Evolutionary conservation across 2,797 vertebrate species (phyloP).

Genomic region (Notamacropus eugenii): DNA sequence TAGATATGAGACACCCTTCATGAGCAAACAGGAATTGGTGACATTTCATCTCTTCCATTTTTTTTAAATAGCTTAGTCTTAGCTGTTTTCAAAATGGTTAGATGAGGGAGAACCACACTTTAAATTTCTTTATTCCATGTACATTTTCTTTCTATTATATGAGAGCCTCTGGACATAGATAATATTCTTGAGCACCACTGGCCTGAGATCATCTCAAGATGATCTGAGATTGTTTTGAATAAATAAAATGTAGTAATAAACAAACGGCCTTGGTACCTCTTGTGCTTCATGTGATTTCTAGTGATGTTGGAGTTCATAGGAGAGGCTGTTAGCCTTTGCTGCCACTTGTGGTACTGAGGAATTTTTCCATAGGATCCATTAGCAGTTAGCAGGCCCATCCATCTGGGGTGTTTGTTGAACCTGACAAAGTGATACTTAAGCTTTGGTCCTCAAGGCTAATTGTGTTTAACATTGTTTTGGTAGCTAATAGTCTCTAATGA

Average conservation of each 20-base stretch:
- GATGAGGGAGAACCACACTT: neutral
- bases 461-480: slow-evolving; percentile 49
- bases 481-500: slow-evolving; percentile 30
- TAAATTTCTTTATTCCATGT: neutral
- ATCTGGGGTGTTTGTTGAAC: neutral
- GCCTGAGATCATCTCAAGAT: neutral
- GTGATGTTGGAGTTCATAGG: neutral
- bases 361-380: neutral
- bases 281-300: neutral
- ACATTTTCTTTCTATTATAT: neutral
- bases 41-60: neutral
- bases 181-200: neutral
- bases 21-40: neutral
- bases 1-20: neutral
- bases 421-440: neutral
- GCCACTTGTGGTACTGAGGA: neutral
- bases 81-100: neutral
- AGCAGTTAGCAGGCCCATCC: neutral
- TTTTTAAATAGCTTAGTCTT: neutral
- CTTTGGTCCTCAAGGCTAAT: slow-evolving; percentile 37
- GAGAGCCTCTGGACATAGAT: neutral
- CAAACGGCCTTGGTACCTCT: neutral
- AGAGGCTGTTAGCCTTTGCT: neutral
- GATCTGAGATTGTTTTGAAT: neutral
- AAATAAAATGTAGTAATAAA: neutral